Conservation (phyloP, 2,888 invertebrate genomes). For the Calameuta idolon region DNA sequence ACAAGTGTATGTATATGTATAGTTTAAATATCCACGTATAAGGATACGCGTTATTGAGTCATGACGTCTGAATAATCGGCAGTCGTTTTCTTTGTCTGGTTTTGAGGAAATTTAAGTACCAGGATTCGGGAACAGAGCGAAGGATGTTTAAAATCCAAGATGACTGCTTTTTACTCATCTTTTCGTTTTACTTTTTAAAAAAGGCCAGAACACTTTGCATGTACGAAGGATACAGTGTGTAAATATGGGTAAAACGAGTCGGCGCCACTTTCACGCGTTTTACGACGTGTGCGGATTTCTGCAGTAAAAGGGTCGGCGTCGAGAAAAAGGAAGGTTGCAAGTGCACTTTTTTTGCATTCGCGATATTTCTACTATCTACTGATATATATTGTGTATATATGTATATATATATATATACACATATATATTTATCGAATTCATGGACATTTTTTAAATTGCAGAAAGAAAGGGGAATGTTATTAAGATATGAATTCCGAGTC, state of each 20-base stretch:
- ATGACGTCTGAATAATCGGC: conserved; percentile 45
- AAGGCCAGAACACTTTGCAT: not conserved
- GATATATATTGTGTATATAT: no score
- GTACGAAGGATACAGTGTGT: not conserved
- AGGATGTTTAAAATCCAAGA: conserved; percentile 10
- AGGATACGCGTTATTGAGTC: conserved; percentile 36
- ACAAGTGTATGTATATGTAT: conserved; percentile 14
- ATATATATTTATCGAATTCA: not conserved
- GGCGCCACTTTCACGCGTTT: not conserved
- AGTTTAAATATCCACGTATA: conserved; percentile 9
- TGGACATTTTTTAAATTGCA: not conserved
- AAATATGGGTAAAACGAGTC: not conserved
- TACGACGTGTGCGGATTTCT: not conserved
- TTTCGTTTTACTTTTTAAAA: conserved; percentile 11
- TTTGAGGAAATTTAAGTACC: not conserved
- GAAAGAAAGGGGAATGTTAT: not conserved
- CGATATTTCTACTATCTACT: not conserved
- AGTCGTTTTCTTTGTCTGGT: conserved; percentile 11
- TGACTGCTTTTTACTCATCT: conserved; percentile 28
- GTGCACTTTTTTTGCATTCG: not conserved
- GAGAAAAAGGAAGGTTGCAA: not conserved
- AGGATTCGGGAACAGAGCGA: not conserved
- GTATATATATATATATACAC: no score
- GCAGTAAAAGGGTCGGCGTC: not conserved
- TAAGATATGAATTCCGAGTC: not conserved